A percentile compares a stretch with the other conserved stretches of the same genome.
These are phyloP conservation scores for Protophormia terraenovae DNA, from an alignment of 2,888 invertebrate species.

Conservation along the genomic window DNA sequence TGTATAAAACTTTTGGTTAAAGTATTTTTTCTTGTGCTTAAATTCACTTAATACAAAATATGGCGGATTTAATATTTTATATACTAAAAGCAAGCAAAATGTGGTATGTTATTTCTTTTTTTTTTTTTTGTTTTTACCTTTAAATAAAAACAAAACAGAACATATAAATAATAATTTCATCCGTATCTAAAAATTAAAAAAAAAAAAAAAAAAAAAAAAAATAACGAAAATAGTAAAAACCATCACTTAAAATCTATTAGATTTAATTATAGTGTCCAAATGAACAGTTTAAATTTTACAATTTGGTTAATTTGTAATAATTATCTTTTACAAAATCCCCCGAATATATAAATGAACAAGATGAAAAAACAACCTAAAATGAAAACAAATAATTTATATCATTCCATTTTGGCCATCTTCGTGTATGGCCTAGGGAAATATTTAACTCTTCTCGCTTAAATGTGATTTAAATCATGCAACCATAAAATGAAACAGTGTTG, in stretches of 20 bases:
- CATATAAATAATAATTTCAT: slow-evolving; percentile 1
- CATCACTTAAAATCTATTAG: slow-evolving; percentile 56
- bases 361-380: background rate
- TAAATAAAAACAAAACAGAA: background rate
- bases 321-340: slow-evolving; percentile 56
- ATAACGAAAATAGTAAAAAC: background rate
- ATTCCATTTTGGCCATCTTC: slow-evolving; percentile 35
- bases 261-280: slow-evolving; percentile 60
- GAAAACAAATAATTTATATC: slow-evolving; percentile 55
- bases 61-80: slow-evolving; percentile 9
- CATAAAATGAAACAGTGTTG: slow-evolving; percentile 43
- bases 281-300: slow-evolving; percentile 56
- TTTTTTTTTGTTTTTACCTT: background rate
- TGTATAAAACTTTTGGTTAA: too few species aligned
- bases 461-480: slow-evolving; percentile 57
- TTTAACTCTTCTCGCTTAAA: slow-evolving; percentile 43
- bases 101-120: background rate
- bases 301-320: slow-evolving; percentile 65
- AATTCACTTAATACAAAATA: slow-evolving; percentile 19
- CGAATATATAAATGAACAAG: background rate
- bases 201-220: background rate
- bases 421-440: slow-evolving; percentile 26
- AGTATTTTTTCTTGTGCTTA: too few species aligned
- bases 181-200: background rate
- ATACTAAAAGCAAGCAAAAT: background rate